These are phyloP conservation scores for Agrilus planipennis DNA, from an alignment of 1,140 invertebrate species.

Conservation along the genomic window DNA sequence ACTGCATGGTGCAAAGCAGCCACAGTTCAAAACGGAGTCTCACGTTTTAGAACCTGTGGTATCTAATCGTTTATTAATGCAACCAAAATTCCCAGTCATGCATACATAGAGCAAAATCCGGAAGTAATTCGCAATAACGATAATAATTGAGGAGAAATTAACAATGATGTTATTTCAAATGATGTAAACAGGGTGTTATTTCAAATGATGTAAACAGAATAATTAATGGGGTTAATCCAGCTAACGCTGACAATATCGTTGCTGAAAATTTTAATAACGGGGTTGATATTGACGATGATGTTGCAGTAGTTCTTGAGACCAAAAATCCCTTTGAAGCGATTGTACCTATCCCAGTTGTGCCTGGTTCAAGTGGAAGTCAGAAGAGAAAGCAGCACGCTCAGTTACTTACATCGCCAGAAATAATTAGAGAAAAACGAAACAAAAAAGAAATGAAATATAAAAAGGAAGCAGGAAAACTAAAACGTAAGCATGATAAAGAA, in stretches of 20 bases:
- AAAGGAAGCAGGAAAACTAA: not conserved
- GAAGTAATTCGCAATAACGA: not conserved
- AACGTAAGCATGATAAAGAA: not conserved
- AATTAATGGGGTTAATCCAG: not conserved
- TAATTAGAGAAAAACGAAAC: too few relatives aligned
- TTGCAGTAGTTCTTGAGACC: too few relatives aligned
- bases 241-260: too few relatives aligned
- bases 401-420: not conserved
- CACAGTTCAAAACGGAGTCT: too few relatives aligned
- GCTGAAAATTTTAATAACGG: too few relatives aligned
- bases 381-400: not conserved
- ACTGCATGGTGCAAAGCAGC: too few relatives aligned
- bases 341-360: not conserved
- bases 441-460: too few relatives aligned
- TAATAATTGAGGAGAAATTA: not conserved
- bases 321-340: not conserved
- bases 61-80: constrained; percentile 1
- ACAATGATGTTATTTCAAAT: not conserved
- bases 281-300: too few relatives aligned
- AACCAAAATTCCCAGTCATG: constrained; percentile 1
- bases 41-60: not conserved
- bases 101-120: not conserved
- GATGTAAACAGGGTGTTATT: too few relatives aligned
- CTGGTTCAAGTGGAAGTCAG: not conserved
- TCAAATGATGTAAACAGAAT: not conserved